A percentile compares a stretch with the other conserved stretches of the same genome.
These are phyloP conservation scores for Sapajus apella DNA, from an alignment of 2,113 vertebrate genomes.

Conservation along the genomic window DNA sequence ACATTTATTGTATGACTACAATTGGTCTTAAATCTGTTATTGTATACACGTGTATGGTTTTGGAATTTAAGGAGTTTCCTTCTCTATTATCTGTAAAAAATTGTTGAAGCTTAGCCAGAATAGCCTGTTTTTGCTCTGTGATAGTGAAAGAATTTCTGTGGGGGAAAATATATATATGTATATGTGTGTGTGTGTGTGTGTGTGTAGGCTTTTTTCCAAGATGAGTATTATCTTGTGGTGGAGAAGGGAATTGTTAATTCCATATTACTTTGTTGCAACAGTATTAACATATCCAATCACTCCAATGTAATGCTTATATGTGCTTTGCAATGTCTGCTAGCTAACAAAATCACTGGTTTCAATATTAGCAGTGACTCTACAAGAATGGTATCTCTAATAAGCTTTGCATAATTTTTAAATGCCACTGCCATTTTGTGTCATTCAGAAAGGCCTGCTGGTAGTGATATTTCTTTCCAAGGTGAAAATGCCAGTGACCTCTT, in stretches of 20 bases:
- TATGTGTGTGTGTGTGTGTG: too few species aligned
- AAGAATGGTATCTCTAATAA: constrained; percentile 57
- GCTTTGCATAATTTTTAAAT: constrained; percentile 71
- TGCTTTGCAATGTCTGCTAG: constrained; percentile 34
- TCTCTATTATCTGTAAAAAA: constrained; percentile 10
- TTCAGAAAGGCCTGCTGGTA: constrained; percentile 28
- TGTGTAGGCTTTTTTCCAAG: neutral
- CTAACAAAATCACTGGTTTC: constrained; percentile 54
- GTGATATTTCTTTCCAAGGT: constrained; percentile 60
- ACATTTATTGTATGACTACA: neutral
- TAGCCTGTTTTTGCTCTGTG: neutral
- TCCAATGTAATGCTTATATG: neutral
- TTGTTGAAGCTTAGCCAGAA: neutral
- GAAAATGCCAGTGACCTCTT: constrained; percentile 57
- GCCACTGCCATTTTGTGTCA: constrained; percentile 44
- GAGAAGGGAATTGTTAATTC: neutral
- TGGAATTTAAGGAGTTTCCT: neutral
- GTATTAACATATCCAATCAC: neutral
- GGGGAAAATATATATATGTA: neutral
- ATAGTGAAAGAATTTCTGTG: neutral
- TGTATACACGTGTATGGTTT: neutral
- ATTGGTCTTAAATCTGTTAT: neutral
- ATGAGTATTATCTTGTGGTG: neutral
- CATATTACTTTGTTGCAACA: neutral
- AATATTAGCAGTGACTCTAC: neutral